A percentile compares a stretch with the other conserved stretches of the same genome.
These are phyloP conservation scores for Semaprochilodus insignis DNA, from an alignment of 2,797 vertebrate species.

Conservation along the genomic window DNA sequence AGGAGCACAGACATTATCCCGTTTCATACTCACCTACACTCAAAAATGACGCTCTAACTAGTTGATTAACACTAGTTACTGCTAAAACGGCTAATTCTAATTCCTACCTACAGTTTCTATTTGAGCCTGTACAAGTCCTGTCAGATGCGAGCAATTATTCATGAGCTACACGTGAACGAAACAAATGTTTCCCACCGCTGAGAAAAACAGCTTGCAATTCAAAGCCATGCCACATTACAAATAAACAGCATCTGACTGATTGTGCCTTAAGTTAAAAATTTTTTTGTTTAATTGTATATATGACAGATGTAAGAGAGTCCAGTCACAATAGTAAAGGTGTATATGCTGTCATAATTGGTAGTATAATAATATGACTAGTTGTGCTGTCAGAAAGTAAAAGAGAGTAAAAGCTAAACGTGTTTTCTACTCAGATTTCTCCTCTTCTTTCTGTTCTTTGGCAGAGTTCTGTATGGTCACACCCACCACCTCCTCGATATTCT, in stretches of 20 bases:
- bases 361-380: slow-evolving; percentile 41
- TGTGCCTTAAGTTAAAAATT: too few species aligned
- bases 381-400: slow-evolving; percentile 1
- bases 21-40: too few species aligned
- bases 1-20: neutral
- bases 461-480: slow-evolving; percentile 82
- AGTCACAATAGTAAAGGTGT: neutral
- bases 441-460: slow-evolving; percentile 60
- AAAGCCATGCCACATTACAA: neutral
- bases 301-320: neutral
- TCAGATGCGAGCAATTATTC: too few species aligned
- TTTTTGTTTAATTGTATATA: neutral
- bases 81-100: neutral
- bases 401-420: slow-evolving; percentile 5
- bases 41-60: too few species aligned
- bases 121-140: neutral
- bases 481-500: slow-evolving; percentile 81
- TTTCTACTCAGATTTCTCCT: slow-evolving; percentile 43
- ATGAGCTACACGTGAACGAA: neutral
- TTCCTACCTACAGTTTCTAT: neutral
- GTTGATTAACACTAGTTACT: neutral
- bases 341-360: neutral
- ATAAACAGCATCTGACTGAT: neutral
- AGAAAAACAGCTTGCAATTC: neutral
- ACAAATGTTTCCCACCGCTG: neutral